These are phyloP conservation scores for Paguma larvata DNA, from an alignment of 2,797 vertebrate species.

Conservation along the genomic window DNA sequence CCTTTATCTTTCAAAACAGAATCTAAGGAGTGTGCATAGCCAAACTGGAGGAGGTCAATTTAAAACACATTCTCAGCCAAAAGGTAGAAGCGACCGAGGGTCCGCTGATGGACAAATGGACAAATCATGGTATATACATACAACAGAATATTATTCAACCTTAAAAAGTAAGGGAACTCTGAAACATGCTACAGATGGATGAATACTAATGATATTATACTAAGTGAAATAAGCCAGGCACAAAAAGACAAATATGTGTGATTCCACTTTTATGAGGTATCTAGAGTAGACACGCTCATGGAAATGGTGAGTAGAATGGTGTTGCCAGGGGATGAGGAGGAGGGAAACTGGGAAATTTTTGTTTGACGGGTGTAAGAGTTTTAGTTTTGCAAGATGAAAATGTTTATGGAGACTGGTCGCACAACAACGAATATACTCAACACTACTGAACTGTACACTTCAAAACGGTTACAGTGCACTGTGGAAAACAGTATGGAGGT, in stretches of 20 bases:
- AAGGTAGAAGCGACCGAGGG: slow-evolving; percentile 10
- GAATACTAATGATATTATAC: background rate
- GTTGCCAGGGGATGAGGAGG: background rate
- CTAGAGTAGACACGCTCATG: background rate
- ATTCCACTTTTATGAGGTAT: background rate
- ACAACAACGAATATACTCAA: background rate
- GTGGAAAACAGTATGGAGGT: background rate
- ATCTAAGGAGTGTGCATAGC: background rate
- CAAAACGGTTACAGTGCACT: background rate
- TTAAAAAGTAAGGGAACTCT: background rate
- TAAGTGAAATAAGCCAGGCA: background rate
- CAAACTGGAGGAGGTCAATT: background rate
- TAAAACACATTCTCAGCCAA: background rate
- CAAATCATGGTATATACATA: background rate
- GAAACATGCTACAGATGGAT: background rate
- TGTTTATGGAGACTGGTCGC: background rate
- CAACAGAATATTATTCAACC: background rate
- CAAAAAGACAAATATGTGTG: background rate
- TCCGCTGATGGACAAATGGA: background rate
- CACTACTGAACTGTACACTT: background rate
- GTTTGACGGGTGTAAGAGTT: background rate
- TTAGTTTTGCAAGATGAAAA: slow-evolving; percentile 31
- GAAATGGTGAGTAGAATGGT: slow-evolving; percentile 11
- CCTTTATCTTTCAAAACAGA: slow-evolving; percentile 51
- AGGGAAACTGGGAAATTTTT: background rate